Evolutionary conservation across 2,888 invertebrate genomes (phyloP).

Genomic region (Drosophila quasianomalipes): DNA sequence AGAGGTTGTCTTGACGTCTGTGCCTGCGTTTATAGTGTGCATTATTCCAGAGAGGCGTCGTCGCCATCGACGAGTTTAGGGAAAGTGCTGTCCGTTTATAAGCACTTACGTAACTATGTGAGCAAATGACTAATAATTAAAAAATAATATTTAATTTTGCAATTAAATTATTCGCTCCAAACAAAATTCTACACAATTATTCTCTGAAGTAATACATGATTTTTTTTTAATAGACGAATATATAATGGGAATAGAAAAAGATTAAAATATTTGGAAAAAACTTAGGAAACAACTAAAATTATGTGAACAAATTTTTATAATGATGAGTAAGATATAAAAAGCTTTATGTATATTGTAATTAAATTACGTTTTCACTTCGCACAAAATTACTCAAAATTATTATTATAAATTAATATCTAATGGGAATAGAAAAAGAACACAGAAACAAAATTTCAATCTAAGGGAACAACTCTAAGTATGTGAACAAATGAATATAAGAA

Average conservation of each 20-base stretch:
- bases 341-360: neutral
- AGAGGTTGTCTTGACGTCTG: constrained; percentile 30
- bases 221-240: neutral
- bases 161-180: neutral
- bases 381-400: neutral
- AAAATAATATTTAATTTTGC: neutral
- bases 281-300: neutral
- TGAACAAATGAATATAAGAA: neutral
- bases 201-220: neutral
- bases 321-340: neutral
- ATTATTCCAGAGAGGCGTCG: constrained; percentile 23
- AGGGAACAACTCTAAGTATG: neutral
- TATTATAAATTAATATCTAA: neutral
- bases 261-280: neutral
- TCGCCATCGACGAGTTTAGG: constrained; percentile 24
- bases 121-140: neutral
- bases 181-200: neutral
- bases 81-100: constrained; percentile 11
- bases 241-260: neutral
- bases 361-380: neutral
- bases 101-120: neutral
- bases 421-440: neutral
- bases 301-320: neutral
- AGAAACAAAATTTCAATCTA: neutral
- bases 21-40: constrained; percentile 10